These are phyloP conservation scores for Tenthredo mesomela DNA, from an alignment of 2,888 invertebrate genomes.

Conservation along the genomic window DNA sequence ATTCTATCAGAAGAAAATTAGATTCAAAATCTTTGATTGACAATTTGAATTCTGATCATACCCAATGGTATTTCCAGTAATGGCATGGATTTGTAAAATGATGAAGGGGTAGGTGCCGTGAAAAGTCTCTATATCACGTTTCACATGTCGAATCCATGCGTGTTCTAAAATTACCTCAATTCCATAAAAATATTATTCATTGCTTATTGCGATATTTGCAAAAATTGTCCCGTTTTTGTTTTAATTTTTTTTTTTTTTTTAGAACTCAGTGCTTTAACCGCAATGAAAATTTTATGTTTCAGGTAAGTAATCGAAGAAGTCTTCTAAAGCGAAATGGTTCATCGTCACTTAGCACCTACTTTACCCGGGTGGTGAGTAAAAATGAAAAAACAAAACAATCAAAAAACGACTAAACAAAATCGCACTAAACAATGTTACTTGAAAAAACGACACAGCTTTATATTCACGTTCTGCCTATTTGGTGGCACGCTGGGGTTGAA, in stretches of 20 bases:
- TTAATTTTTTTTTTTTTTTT: too few species aligned
- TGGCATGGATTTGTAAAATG: too few species aligned
- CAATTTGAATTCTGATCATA: too few species aligned
- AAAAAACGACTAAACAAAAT: background rate
- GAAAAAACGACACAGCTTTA: background rate
- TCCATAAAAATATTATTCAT: too few species aligned
- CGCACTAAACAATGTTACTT: background rate
- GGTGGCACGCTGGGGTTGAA: background rate
- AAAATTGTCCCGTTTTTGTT: background rate
- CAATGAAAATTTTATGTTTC: background rate
- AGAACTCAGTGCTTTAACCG: background rate
- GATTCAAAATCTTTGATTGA: too few species aligned
- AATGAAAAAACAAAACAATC: background rate
- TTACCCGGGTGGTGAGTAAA: conserved; percentile 14
- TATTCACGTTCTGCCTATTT: background rate
- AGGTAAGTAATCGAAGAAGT: conserved; percentile 25
- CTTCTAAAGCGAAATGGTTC: background rate
- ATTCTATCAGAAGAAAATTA: too few species aligned
- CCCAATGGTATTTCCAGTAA: too few species aligned
- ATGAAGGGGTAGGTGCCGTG: too few species aligned
- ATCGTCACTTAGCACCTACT: background rate
- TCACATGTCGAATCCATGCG: too few species aligned
- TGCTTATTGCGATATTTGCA: background rate
- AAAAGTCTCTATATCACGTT: too few species aligned
- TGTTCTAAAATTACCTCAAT: too few species aligned